Percentiles rank a stretch among this genome's conserved stretches.
phyloP scores from a whole-genome alignment of 2,888 invertebrate species.

The Ormyrus pomaceus region DNA sequence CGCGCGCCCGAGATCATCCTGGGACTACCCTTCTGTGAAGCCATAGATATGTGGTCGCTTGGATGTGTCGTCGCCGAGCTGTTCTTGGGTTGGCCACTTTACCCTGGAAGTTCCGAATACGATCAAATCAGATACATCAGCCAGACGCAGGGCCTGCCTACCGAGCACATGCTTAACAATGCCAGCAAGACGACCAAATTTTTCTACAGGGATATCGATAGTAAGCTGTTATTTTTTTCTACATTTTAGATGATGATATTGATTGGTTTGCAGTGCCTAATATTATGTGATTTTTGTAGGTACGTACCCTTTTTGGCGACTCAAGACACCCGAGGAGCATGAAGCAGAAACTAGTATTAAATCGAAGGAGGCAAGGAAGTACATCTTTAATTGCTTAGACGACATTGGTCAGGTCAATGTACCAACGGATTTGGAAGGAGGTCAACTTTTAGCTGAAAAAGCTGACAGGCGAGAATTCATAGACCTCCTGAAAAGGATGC shows the following conservation, averaged over 20 bases:
- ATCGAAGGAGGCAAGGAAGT: slow-evolving; percentile 99
- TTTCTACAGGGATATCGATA: slow-evolving; percentile 97
- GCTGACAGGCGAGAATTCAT: slow-evolving; percentile 98
- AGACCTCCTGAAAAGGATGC: slow-evolving; percentile 97
- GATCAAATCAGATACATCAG: slow-evolving; percentile 98
- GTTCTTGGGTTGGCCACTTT: slow-evolving; percentile 99
- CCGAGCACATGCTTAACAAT: slow-evolving; percentile 97
- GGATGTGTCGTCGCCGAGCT: slow-evolving; percentile 99
- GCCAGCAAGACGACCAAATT: slow-evolving; percentile 99
- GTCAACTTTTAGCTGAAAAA: slow-evolving; percentile 97
- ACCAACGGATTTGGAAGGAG: slow-evolving; percentile 97
- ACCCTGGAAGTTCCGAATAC: slow-evolving; percentile 99
- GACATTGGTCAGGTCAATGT: slow-evolving; percentile 98
- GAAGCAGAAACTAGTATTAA: slow-evolving; percentile 98
- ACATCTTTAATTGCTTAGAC: slow-evolving; percentile 99
- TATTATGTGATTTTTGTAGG: slow-evolving; percentile 59
- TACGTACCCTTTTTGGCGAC: slow-evolving; percentile 90
- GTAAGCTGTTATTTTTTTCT: slow-evolving; percentile 73
- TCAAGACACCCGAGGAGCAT: slow-evolving; percentile 98
- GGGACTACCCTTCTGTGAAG: slow-evolving; percentile 98
- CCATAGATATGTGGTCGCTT: slow-evolving; percentile 99
- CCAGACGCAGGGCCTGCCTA: slow-evolving; percentile 97
- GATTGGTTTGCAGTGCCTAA: too few relatives aligned
- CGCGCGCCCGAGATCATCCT: slow-evolving; percentile 98
- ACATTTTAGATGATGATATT: not conserved